Percentiles rank a stretch among this genome's conserved stretches.
Conservation (phyloP, 2,797 vertebrate genomes). For the Coracias cyanogaster region DNA sequence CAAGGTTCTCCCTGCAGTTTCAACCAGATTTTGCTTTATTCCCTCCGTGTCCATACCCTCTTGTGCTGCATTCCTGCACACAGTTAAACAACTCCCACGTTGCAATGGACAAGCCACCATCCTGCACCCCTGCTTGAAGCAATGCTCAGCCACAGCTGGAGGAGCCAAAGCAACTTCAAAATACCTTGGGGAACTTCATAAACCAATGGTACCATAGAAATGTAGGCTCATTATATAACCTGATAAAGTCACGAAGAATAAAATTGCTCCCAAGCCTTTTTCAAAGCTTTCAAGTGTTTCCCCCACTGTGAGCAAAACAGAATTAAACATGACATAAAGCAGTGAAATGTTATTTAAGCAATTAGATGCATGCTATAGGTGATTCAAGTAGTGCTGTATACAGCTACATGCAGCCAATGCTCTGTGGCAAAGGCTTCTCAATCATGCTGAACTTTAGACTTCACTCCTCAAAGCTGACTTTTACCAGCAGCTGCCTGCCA, state of each 20-base stretch:
- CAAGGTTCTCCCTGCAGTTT: not conserved
- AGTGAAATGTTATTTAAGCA: not conserved
- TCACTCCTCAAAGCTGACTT: not conserved
- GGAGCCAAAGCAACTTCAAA: not conserved
- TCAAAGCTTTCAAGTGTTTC: not conserved
- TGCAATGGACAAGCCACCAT: not conserved
- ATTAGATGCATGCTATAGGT: not conserved
- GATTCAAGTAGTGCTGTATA: not conserved
- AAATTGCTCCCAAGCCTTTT: not conserved
- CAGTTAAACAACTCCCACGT: not conserved
- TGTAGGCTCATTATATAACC: not conserved
- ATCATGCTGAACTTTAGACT: accelerated
- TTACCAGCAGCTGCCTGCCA: not conserved
- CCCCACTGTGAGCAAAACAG: not conserved
- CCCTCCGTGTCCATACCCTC: not conserved
- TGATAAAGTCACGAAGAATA: not conserved
- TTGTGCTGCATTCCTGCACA: not conserved
- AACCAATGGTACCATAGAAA: not conserved
- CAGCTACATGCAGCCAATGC: not conserved
- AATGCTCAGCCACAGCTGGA: not conserved
- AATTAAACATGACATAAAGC: not conserved
- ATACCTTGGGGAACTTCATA: not conserved
- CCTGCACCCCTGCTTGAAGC: not conserved
- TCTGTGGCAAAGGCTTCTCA: not conserved
- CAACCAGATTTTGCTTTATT: not conserved